Conservation (phyloP, 2,888 invertebrate genomes). For the Adelognathus sp. region DNA sequence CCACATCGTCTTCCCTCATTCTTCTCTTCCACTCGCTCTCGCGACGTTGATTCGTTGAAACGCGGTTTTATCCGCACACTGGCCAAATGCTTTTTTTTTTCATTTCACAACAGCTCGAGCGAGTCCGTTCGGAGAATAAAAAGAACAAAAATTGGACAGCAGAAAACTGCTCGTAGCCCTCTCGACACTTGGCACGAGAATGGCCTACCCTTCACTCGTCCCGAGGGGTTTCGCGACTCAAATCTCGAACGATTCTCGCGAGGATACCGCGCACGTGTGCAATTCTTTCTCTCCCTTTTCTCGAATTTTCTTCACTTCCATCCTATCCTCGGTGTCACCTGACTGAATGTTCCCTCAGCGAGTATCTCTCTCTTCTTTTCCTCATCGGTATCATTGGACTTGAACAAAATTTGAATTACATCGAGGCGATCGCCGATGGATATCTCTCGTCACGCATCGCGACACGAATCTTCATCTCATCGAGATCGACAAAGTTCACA, state of each 20-base stretch:
- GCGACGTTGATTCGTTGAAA: conserved; percentile 32
- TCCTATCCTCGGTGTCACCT: neutral
- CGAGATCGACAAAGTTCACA: conserved; percentile 26
- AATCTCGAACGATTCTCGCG: conserved; percentile 12
- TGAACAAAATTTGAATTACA: neutral
- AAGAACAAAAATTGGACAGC: conserved; percentile 4
- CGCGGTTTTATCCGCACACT: conserved; percentile 47
- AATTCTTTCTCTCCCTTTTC: neutral
- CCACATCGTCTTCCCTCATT: neutral
- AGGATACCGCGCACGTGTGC: conserved; percentile 21
- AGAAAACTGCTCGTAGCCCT: conserved; percentile 26
- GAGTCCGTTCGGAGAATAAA: neutral
- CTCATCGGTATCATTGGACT: neutral
- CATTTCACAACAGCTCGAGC: neutral
- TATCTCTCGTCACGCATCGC: neutral
- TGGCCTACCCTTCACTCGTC: neutral
- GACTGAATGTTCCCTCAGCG: neutral
- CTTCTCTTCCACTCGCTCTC: conserved; percentile 5
- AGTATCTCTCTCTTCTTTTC: neutral
- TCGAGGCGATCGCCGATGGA: conserved; percentile 2
- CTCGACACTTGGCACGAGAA: conserved; percentile 50
- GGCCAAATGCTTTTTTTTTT: conserved; percentile 39
- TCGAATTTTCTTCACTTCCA: neutral
- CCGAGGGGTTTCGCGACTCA: conserved; percentile 18
- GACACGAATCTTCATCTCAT: neutral